These are phyloP conservation scores for Catostylus mosaicus DNA, from an alignment of 30 jellyfish, hydroid and myxozoan genomes.

Conservation along the genomic window DNA sequence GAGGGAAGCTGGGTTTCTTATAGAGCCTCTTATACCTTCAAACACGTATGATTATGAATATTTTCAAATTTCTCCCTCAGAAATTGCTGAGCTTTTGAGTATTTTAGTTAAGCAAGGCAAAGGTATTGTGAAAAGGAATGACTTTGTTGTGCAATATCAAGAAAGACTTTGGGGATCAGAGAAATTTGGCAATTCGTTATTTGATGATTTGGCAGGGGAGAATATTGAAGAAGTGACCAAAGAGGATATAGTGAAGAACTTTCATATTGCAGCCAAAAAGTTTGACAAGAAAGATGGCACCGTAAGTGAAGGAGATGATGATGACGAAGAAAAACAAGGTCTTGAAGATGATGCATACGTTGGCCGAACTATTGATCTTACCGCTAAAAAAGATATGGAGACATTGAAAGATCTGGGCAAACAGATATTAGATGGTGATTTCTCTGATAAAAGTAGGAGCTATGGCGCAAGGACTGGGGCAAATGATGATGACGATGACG, in stretches of 20 bases:
- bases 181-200: conserved; percentile 40
- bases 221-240: neutral
- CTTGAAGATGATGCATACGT: conserved; percentile 39
- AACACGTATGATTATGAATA: conserved; percentile 68
- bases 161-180: conserved; percentile 59
- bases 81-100: conserved; percentile 37
- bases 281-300: conserved; percentile 11
- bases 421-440: conserved; percentile 25
- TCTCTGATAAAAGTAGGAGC: neutral
- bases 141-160: conserved; percentile 36
- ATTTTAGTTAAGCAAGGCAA: conserved; percentile 26
- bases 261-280: conserved; percentile 27
- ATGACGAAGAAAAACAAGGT: conserved; percentile 1
- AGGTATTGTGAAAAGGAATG: conserved; percentile 52
- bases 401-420: conserved; percentile 11
- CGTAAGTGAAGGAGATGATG: conserved; percentile 21
- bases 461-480: conserved; percentile 4
- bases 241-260: conserved; percentile 17
- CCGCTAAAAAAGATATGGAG: conserved; percentile 15
- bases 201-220: conserved; percentile 41
- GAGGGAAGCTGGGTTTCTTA: conserved; percentile 38
- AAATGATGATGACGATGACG: neutral
- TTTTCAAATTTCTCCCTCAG: conserved; percentile 34
- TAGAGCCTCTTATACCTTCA: conserved; percentile 69
- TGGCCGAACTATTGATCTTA: conserved; percentile 35